Evolutionary conservation across 2,113 vertebrate genomes (phyloP).

Genomic region (Bubo scandiacus): DNA sequence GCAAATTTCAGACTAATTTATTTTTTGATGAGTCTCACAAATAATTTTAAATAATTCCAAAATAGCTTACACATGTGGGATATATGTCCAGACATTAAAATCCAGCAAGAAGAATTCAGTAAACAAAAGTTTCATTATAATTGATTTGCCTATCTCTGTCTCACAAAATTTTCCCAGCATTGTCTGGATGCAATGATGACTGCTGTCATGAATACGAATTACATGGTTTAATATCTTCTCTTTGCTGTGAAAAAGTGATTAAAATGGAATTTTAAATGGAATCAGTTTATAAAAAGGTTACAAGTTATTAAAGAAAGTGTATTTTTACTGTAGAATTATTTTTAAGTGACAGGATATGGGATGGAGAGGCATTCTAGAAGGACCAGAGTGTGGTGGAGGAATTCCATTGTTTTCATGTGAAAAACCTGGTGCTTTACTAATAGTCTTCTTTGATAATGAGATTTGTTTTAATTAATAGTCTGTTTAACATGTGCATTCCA

Average conservation of each 20-base stretch:
- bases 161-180: constrained; percentile 17
- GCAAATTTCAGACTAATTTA: not conserved
- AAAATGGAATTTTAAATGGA: constrained; percentile 6
- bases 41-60: not conserved
- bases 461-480: constrained; percentile 27
- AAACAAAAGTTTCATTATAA: constrained; percentile 36
- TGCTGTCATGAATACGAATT: constrained; percentile 26
- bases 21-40: not conserved
- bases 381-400: not conserved
- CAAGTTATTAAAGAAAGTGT: constrained; percentile 1
- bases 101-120: not conserved
- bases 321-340: not conserved
- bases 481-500: constrained; percentile 2
- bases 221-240: not conserved
- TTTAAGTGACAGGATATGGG: not conserved
- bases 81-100: constrained; percentile 6
- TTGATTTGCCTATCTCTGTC: constrained; percentile 41
- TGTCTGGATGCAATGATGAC: constrained; percentile 10
- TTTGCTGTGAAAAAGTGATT: constrained; percentile 35
- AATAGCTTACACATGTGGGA: not conserved
- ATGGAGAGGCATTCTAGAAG: not conserved
- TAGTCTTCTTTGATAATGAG: not conserved
- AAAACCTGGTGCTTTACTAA: not conserved
- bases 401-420: not conserved
- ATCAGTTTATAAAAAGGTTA: not conserved